phyloP scores from a whole-genome alignment of 2,888 invertebrate genomes.

The Hedya salicella region DNA sequence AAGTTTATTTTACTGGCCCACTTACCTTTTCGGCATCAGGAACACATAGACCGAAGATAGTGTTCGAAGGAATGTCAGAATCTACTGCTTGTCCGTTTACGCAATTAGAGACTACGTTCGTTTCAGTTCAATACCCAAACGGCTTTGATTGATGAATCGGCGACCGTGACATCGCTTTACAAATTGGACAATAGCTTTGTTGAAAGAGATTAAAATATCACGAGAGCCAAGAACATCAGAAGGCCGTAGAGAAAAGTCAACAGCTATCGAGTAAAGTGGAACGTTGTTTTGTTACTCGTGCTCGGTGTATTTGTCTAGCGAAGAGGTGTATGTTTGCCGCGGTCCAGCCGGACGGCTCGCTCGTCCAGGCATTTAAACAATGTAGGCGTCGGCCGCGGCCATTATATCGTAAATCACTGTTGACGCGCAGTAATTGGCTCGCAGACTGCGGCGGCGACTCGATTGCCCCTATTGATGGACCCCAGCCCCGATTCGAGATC shows the following conservation, averaged over 20 bases:
- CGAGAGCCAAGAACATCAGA: conserved; percentile 40
- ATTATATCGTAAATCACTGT: conserved; percentile 81
- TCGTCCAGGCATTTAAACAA: conserved; percentile 71
- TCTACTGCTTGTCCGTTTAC: conserved; percentile 17
- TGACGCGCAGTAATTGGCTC: conserved; percentile 79
- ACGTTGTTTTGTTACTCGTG: conserved; percentile 40
- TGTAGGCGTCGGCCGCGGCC: conserved; percentile 72
- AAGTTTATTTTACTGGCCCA: conserved; percentile 55
- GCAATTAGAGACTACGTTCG: conserved; percentile 44
- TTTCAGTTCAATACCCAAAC: conserved; percentile 40
- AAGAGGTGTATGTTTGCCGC: conserved; percentile 39
- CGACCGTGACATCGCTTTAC: conserved; percentile 43
- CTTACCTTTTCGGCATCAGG: conserved; percentile 23
- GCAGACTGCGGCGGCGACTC: conserved; percentile 58
- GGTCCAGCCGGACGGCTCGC: conserved; percentile 45
- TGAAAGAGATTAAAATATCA: conserved; percentile 40
- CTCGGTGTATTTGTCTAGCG: conserved; percentile 40
- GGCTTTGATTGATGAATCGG: conserved; percentile 47
- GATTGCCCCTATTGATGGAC: conserved; percentile 67
- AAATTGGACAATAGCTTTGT: conserved; percentile 37
- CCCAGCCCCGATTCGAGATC: conserved; percentile 51
- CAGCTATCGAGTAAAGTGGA: conserved; percentile 42
- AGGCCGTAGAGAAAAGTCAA: conserved; percentile 41
- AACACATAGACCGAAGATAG: conserved; percentile 15
- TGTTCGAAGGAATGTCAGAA: conserved; percentile 8